Evolutionary conservation across 2,797 vertebrate genomes (phyloP).

Genomic region (Pseudochirops cupreus): DNA sequence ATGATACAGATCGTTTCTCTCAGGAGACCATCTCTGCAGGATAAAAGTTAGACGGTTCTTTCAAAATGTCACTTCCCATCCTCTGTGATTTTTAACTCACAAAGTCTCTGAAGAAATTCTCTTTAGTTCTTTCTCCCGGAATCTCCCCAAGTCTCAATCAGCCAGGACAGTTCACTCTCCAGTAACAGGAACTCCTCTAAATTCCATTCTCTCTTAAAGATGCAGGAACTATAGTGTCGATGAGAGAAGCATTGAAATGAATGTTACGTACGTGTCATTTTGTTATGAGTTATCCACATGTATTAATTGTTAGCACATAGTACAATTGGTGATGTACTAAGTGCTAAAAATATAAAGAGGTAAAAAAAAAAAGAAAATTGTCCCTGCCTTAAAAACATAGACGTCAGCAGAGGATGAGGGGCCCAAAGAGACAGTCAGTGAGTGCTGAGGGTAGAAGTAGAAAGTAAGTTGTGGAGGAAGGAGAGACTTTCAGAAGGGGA

Average conservation of each 20-base stretch:
- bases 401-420: not conserved
- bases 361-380: not conserved
- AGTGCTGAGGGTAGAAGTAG: not conserved
- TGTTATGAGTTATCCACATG: too few relatives aligned
- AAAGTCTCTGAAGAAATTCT: not conserved
- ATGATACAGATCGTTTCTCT: not conserved
- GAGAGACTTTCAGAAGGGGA: not conserved
- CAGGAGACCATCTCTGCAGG: not conserved
- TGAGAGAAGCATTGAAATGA: not conserved
- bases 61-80: not conserved
- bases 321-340: not conserved
- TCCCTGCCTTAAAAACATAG: not conserved
- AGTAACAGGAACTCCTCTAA: not conserved
- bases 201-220: not conserved
- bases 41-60: not conserved
- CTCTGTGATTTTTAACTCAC: not conserved
- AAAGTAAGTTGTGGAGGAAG: not conserved
- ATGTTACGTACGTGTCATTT: not conserved
- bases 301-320: not conserved
- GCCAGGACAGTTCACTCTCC: not conserved
- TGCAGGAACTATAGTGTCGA: not conserved
- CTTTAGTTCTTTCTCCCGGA: not conserved
- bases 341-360: not conserved
- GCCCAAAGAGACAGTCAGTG: conserved; percentile 7
- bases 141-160: not conserved